Base-by-base conservation (phyloP, 37 sponge, comb jelly and placozoan species). In the Halisarca cf. caerulea region DNA sequence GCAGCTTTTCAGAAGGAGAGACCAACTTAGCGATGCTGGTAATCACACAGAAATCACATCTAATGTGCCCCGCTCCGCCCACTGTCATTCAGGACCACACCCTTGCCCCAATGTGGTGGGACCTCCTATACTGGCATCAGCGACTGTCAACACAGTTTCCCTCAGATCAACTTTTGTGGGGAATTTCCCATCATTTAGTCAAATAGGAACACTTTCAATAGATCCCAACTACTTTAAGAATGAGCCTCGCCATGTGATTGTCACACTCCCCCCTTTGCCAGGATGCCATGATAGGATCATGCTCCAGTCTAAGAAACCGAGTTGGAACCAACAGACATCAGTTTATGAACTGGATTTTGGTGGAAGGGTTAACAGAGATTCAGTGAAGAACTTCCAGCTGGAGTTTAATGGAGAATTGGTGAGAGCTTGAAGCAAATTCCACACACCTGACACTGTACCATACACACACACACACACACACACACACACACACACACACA, bases 301-400 rank as follows among this genome's bases (percentile, higher is more conserved):
- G 0, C 51, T 88, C 20, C 20, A 45, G 35, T 88, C 88, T n/a
- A 89, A 73, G 55, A 24, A 35, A 21, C 82, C 90, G 27, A 66
- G 81, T 24, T 89, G 90, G 90, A 89, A 84, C 53, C 51, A 35
- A 23, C 0, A 51, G 28, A 79, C 7, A n/a, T 55, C 68, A 2
- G 66, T 85, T 3, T 89, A 71, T 37, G 85, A 85, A 66, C 64
- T 89, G 0, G 90, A 89, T 53, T 85, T 84, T 84, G 85, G 85
- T 14, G 90, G 85, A 14, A 41, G 90, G n/a, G 68, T 89, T 9
- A 85, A 45, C 58, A 30, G 64, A 3, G 90, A 89, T 36, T 85
- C 85, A 20, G 70, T 85, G 72, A 89, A 89, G 82, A 89, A 89
- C 66, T 80, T 85, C 53, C 90, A 89, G 77, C 18, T 89, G 32